Percentiles rank a stretch among this genome's conserved stretches.
These are phyloP conservation scores for Julus scandinavius DNA, from an alignment of 2,888 invertebrate genomes.

Conservation along the genomic window DNA sequence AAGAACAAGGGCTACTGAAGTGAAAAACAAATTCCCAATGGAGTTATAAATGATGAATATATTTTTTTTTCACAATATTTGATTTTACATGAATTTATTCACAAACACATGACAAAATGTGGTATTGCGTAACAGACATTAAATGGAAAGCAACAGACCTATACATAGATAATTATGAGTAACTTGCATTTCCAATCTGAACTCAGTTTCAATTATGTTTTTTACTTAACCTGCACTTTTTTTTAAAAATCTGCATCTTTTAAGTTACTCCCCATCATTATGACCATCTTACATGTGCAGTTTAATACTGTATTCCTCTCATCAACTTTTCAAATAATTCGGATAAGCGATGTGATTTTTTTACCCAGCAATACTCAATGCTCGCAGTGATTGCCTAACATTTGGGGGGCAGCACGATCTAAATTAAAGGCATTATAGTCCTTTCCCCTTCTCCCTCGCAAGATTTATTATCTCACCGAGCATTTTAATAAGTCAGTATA, in stretches of 20 bases:
- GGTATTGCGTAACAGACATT: too few species aligned
- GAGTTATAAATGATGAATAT: neutral
- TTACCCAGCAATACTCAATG: neutral
- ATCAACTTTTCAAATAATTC: neutral
- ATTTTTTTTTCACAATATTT: too few species aligned
- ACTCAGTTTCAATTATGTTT: too few species aligned
- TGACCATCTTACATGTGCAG: too few species aligned
- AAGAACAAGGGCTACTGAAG: too few species aligned
- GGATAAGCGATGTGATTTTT: neutral
- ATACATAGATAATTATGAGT: too few species aligned
- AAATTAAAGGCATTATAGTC: slow-evolving; percentile 13
- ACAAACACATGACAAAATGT: neutral
- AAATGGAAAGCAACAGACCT: too few species aligned
- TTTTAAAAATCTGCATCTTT: too few species aligned
- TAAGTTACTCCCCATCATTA: too few species aligned
- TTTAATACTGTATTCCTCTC: neutral
- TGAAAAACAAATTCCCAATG: too few species aligned
- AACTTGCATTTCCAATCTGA: too few species aligned
- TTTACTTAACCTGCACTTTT: too few species aligned
- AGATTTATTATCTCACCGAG: slow-evolving; percentile 16
- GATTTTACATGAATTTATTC: neutral
- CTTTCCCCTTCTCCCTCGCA: neutral
- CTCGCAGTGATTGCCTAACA: neutral
- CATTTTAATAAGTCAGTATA: slow-evolving; percentile 28
- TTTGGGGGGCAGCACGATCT: neutral